Conservation (phyloP, 2,113 vertebrate species). For the Actinemys pallida region DNA sequence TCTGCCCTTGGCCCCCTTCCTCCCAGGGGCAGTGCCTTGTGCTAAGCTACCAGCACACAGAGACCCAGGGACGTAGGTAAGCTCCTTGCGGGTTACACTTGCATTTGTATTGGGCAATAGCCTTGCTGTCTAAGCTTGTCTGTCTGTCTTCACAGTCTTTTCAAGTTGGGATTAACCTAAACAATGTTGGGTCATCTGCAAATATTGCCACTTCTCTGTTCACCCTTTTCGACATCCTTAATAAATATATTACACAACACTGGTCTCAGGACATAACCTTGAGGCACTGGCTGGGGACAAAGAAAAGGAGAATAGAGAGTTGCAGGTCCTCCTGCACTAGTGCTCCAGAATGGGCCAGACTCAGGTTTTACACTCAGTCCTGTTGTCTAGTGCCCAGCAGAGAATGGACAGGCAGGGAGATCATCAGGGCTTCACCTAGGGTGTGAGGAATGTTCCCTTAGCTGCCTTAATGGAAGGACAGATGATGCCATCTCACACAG, state of each 20-base stretch:
- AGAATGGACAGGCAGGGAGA: accelerated
- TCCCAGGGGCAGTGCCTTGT: too few relatives aligned
- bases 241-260: too few relatives aligned
- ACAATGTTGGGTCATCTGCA: neutral
- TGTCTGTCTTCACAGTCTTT: too few relatives aligned
- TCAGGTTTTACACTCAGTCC: neutral
- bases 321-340: neutral
- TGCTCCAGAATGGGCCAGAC: neutral
- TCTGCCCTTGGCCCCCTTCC: too few relatives aligned
- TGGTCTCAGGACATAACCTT: too few relatives aligned
- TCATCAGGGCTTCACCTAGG: accelerated
- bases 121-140: too few relatives aligned
- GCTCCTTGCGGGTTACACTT: too few relatives aligned
- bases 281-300: neutral
- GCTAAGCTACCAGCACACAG: too few relatives aligned
- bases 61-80: too few relatives aligned
- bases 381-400: neutral
- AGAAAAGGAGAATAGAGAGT: neutral
- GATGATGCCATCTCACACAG: neutral
- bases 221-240: too few relatives aligned
- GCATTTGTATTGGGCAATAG: too few relatives aligned
- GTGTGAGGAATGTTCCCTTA: accelerated
- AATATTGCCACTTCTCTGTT: neutral
- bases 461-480: accelerated
- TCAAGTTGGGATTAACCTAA: neutral